phyloP scores from a whole-genome alignment of 2,888 invertebrate species.

The Zaprionus bogoriensis region DNA sequence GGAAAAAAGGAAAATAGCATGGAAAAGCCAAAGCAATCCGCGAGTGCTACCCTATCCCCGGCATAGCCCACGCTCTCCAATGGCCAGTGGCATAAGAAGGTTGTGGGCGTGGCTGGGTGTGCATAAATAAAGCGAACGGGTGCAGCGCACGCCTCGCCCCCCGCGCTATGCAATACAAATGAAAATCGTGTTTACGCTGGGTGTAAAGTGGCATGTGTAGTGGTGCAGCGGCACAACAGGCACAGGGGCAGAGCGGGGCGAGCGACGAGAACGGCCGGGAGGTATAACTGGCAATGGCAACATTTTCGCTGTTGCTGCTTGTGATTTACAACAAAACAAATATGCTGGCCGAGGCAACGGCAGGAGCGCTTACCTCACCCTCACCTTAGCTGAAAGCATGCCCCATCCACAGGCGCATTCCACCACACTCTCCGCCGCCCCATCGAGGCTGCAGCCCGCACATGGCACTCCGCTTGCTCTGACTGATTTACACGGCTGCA shows the following conservation, averaged over 20 bases:
- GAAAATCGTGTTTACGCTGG: constrained; percentile 77
- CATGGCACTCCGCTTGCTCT: constrained; percentile 40
- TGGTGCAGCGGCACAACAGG: constrained; percentile 60
- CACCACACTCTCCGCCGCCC: neutral
- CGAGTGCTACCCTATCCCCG: neutral
- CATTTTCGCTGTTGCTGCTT: constrained; percentile 64
- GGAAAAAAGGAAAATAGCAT: constrained; percentile 17
- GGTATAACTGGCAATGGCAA: constrained; percentile 45
- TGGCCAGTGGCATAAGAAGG: constrained; percentile 31
- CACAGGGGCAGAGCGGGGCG: neutral
- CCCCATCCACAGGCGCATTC: neutral
- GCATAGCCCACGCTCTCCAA: neutral
- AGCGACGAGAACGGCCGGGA: constrained; percentile 7
- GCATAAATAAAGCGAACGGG: constrained; percentile 66
- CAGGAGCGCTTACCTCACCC: constrained; percentile 35
- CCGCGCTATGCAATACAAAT: constrained; percentile 66
- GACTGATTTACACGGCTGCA: constrained; percentile 79
- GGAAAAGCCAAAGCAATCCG: constrained; percentile 63
- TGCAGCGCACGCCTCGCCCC: neutral
- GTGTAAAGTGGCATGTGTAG: constrained; percentile 77
- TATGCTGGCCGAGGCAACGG: constrained; percentile 53
- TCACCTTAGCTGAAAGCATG: constrained; percentile 43
- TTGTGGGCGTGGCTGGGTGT: constrained; percentile 53
- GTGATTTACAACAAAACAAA: constrained; percentile 81
- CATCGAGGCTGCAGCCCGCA: neutral